A percentile compares a stretch with the other conserved stretches of the same genome.
Conservation (phyloP, 2,888 invertebrate species). For the Unio pictorum region DNA sequence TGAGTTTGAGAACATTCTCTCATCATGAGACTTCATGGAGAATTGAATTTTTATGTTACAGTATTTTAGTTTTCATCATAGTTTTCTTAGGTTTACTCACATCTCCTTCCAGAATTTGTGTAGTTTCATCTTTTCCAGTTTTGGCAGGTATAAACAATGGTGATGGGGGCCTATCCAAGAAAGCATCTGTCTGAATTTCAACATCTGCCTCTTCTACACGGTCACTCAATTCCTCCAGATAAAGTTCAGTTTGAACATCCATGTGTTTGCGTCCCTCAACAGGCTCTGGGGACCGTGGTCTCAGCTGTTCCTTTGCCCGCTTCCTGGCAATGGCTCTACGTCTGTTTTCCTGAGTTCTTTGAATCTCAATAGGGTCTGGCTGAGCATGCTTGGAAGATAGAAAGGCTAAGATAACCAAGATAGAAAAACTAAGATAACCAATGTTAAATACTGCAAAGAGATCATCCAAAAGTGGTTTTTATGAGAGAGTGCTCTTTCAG, state of each 20-base stretch:
- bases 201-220: constrained; percentile 79
- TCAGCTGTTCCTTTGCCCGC: constrained; percentile 77
- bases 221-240: constrained; percentile 84
- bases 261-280: constrained; percentile 88
- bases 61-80: too few relatives aligned
- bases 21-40: too few relatives aligned
- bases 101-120: constrained; percentile 92
- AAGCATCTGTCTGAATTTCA: constrained; percentile 90
- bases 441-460: constrained; percentile 33
- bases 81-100: constrained; percentile 71
- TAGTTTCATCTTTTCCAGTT: constrained; percentile 84
- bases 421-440: constrained; percentile 67
- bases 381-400: constrained; percentile 76
- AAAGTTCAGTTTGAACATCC: constrained; percentile 90
- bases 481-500: too few relatives aligned
- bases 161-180: constrained; percentile 85
- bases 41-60: too few relatives aligned
- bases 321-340: constrained; percentile 84
- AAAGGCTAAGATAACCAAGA: constrained; percentile 64
- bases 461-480: too few relatives aligned
- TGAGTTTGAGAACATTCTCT: too few relatives aligned
- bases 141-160: constrained; percentile 85
- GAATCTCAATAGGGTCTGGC: constrained; percentile 73
- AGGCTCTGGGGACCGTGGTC: constrained; percentile 83
- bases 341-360: constrained; percentile 78